Evolutionary conservation across 2,113 vertebrate genomes (phyloP).

Genomic region (Muscicapa adusta): DNA sequence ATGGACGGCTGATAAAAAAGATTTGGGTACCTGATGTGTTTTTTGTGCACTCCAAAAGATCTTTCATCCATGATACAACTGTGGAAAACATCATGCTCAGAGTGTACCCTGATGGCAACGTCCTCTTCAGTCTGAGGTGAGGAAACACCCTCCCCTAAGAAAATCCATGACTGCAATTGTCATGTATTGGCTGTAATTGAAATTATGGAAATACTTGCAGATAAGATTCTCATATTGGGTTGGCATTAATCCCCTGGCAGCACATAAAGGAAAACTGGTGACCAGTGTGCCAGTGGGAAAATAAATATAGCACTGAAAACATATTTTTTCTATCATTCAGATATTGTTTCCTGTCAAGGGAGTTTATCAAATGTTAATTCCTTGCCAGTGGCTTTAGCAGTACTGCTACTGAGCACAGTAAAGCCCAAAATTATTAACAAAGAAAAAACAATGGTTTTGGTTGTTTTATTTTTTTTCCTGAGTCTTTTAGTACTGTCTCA

Average conservation of each 20-base stretch:
- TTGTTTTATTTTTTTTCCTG: background rate
- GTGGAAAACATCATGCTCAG: conserved; percentile 90
- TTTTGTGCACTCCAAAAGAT: conserved; percentile 92
- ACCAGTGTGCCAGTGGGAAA: background rate
- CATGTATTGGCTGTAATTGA: background rate
- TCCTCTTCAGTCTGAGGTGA: conserved; percentile 90
- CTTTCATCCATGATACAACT: conserved; percentile 91
- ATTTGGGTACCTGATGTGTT: conserved; percentile 94
- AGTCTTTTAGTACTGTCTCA: background rate
- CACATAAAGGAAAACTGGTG: background rate
- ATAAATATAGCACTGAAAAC: background rate
- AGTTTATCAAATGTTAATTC: background rate
- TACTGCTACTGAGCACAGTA: background rate
- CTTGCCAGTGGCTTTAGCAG: background rate
- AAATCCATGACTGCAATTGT: background rate
- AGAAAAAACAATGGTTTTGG: background rate
- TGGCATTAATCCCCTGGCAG: background rate
- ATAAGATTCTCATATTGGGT: background rate
- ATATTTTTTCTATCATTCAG: background rate
- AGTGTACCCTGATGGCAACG: conserved; percentile 85
- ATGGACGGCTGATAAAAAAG: conserved; percentile 87
- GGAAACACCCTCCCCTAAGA: background rate
- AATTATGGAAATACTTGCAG: background rate
- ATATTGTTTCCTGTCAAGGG: background rate
- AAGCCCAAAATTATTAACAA: background rate